Percentiles rank a stretch among this genome's conserved stretches.
phyloP scores from a whole-genome alignment of 2,888 invertebrate species.

The Omphaloscelis lunosa region DNA sequence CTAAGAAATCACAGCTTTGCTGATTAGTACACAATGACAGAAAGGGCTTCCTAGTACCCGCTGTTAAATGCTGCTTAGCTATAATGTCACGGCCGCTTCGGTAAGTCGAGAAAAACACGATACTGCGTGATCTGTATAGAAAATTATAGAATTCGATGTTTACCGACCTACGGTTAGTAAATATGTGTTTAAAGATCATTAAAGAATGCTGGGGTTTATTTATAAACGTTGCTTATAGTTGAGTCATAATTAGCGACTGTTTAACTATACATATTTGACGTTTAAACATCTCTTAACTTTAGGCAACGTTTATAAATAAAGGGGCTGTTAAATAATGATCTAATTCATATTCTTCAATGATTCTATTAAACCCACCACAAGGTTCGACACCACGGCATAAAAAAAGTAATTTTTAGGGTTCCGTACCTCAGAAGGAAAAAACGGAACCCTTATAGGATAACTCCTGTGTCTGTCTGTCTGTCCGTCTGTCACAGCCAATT shows the following conservation, averaged over 20 bases:
- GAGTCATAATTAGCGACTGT: too few species aligned
- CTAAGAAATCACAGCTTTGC: conserved; percentile 52
- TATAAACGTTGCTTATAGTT: too few species aligned
- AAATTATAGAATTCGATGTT: not conserved
- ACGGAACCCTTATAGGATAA: too few species aligned
- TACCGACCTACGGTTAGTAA: not conserved
- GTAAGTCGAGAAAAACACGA: conserved; percentile 13
- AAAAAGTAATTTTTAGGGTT: not conserved
- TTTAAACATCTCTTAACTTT: too few species aligned
- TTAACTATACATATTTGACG: too few species aligned
- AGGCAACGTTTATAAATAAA: too few species aligned
- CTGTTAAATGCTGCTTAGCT: conserved; percentile 19
- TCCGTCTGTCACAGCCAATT: too few species aligned
- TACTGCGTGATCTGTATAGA: not conserved
- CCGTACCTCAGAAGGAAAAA: too few species aligned
- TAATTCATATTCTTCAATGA: not conserved
- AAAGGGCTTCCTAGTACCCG: conserved; percentile 40
- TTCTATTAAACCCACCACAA: not conserved
- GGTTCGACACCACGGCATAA: not conserved
- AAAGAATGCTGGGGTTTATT: not conserved
- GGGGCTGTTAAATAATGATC: not conserved
- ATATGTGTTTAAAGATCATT: not conserved
- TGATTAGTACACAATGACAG: conserved; percentile 49
- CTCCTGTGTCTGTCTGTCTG: too few species aligned
- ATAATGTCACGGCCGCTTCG: conserved; percentile 67